Conservation (phyloP, 2,888 invertebrate species). For the Julus scandinavius region DNA sequence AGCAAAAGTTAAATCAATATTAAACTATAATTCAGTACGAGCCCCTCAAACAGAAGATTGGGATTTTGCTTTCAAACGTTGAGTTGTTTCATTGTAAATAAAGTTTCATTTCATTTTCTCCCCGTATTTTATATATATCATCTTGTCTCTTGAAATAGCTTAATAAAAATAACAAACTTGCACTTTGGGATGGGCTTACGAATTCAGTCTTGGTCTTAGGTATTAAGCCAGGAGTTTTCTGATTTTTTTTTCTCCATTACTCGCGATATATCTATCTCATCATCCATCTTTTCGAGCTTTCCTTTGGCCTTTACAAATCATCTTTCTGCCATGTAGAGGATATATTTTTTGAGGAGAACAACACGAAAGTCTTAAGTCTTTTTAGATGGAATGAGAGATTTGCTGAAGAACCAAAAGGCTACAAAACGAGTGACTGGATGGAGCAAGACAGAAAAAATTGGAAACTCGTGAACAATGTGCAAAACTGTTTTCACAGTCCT, state of each 20-base stretch:
- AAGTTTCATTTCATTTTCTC: background rate
- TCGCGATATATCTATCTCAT: background rate
- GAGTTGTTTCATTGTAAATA: background rate
- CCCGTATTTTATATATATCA: background rate
- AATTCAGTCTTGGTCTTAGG: background rate
- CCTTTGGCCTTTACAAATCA: slow-evolving; percentile 21
- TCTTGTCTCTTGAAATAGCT: background rate
- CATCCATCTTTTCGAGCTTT: slow-evolving; percentile 11
- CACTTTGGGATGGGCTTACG: slow-evolving; percentile 1
- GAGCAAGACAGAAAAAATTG: no score
- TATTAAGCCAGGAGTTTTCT: background rate
- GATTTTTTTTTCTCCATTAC: slow-evolving; percentile 9
- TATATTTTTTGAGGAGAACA: background rate
- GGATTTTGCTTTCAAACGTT: background rate
- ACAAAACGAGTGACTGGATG: no score
- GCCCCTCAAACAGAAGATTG: background rate
- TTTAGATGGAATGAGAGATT: background rate
- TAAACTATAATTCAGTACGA: background rate
- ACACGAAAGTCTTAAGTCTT: background rate
- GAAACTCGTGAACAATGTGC: no score
- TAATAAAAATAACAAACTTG: slow-evolving; percentile 21
- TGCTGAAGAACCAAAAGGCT: no score
- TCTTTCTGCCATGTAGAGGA: slow-evolving; percentile 4
- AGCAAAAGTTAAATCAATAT: background rate
- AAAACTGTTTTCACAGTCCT: no score